Conservation (phyloP, 30 jellyfish, hydroid and myxozoan genomes). For the Calvadosia cruxmelitensis region DNA sequence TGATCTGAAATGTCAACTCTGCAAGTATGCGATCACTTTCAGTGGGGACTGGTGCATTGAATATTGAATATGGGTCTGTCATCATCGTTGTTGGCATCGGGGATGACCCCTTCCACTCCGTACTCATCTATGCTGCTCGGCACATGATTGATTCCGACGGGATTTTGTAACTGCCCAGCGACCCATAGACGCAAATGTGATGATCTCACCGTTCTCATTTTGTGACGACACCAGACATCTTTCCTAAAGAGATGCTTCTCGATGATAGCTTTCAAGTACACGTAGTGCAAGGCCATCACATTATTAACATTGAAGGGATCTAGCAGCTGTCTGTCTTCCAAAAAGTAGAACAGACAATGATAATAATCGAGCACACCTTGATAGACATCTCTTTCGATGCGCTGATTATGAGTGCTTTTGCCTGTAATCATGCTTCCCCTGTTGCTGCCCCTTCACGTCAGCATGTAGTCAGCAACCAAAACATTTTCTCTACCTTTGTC, state of each 20-base stretch:
- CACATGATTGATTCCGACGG: slow-evolving; percentile 34
- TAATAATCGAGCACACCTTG: slow-evolving; percentile 18
- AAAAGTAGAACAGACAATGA: slow-evolving; percentile 20
- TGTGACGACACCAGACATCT: slow-evolving; percentile 29
- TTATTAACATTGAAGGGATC: slow-evolving; percentile 23
- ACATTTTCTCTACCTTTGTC: slow-evolving; percentile 44
- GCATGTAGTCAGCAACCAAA: slow-evolving; percentile 28
- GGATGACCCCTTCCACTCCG: too few relatives aligned
- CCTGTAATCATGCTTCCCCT: slow-evolving; percentile 52
- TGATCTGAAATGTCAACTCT: too few relatives aligned
- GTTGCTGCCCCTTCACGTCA: slow-evolving; percentile 8
- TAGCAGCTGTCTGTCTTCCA: slow-evolving; percentile 36
- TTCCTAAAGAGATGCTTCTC: slow-evolving; percentile 1
- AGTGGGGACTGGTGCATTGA: too few relatives aligned
- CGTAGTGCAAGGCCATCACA: slow-evolving; percentile 1
- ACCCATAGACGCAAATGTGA: slow-evolving; percentile 37
- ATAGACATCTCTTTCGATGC: slow-evolving; percentile 36
- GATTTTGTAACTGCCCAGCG: slow-evolving; percentile 43
- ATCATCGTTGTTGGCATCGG: too few relatives aligned
- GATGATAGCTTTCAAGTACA: slow-evolving; percentile 7
- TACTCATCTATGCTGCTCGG: too few relatives aligned
- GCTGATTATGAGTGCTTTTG: slow-evolving; percentile 37
- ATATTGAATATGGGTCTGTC: too few relatives aligned
- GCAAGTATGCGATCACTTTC: too few relatives aligned
- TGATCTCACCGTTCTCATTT: slow-evolving; percentile 22